These are phyloP conservation scores for Microchirus variegatus DNA, from an alignment of 2,797 vertebrate genomes.

Conservation along the genomic window DNA sequence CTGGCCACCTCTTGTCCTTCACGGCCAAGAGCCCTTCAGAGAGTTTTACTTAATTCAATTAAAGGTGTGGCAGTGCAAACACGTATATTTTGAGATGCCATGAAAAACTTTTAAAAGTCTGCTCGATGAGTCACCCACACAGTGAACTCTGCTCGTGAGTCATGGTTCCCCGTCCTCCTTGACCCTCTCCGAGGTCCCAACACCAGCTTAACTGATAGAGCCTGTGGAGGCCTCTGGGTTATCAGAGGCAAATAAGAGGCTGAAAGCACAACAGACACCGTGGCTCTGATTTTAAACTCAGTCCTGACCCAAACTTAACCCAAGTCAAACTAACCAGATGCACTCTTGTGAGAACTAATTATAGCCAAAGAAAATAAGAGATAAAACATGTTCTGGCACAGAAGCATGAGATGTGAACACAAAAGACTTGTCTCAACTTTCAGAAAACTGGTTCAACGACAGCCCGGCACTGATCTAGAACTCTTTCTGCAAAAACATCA, in stretches of 20 bases:
- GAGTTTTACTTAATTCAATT: conserved; percentile 11
- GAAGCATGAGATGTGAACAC: conserved; percentile 16
- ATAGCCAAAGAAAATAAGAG: conserved; percentile 6
- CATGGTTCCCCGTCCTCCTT: conserved; percentile 45
- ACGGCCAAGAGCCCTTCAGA: conserved; percentile 8
- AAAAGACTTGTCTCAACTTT: conserved; percentile 10
- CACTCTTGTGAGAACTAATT: conserved; percentile 19
- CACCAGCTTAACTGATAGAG: conserved; percentile 54
- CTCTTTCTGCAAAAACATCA: conserved; percentile 35
- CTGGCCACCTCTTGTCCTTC: background rate
- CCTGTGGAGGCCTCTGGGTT: conserved; percentile 60
- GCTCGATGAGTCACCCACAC: conserved; percentile 8
- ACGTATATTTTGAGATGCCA: conserved; percentile 13
- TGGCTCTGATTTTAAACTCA: conserved; percentile 56
- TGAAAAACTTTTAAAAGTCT: conserved; percentile 3
- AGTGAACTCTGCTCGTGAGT: conserved; percentile 13
- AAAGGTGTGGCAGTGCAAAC: conserved; percentile 14
- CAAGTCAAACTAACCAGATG: conserved; percentile 16
- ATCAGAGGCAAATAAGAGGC: conserved; percentile 69
- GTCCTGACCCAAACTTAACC: conserved; percentile 56
- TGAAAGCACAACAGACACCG: conserved; percentile 27
- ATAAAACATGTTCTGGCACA: conserved; percentile 20
- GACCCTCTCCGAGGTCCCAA: conserved; percentile 50
- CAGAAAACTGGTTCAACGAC: conserved; percentile 33
- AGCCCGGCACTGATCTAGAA: conserved; percentile 21